These are phyloP conservation scores for Tortrix viridana DNA, from an alignment of 2,888 invertebrate genomes.

Conservation along the genomic window DNA sequence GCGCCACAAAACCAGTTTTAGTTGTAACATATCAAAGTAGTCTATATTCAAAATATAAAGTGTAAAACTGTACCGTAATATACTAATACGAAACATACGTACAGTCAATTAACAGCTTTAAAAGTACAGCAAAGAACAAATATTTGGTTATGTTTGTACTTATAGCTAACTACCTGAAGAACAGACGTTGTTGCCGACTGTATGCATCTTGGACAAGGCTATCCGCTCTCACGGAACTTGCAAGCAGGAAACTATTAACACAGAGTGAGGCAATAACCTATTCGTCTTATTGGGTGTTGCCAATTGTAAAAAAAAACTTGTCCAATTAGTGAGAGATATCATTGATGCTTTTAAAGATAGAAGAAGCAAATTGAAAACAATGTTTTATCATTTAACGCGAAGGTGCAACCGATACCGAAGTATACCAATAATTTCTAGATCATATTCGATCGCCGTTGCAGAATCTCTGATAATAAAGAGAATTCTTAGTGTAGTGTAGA, in stretches of 20 bases:
- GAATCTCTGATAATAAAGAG: no score
- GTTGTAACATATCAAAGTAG: conserved; percentile 9
- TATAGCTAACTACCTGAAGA: background rate
- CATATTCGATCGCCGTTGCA: background rate
- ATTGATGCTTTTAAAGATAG: no score
- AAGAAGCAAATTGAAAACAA: conserved; percentile 3
- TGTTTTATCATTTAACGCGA: no score
- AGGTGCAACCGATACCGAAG: no score
- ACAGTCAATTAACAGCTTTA: conserved; percentile 1
- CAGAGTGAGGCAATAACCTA: conserved; percentile 18
- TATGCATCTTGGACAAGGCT: conserved; percentile 36
- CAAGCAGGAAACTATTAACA: conserved; percentile 39
- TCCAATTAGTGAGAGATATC: conserved; percentile 21
- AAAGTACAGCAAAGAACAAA: conserved; percentile 2
- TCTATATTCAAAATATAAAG: conserved; percentile 8
- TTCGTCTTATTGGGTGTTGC: conserved; percentile 29
- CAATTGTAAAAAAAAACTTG: conserved; percentile 25
- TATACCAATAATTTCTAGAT: background rate
- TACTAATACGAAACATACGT: background rate
- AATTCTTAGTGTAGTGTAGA: background rate
- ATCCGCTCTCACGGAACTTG: conserved; percentile 38
- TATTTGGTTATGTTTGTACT: conserved; percentile 9
- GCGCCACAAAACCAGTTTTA: conserved; percentile 27
- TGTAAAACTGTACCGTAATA: conserved; percentile 14
- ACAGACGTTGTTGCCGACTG: conserved; percentile 9